A percentile compares a stretch with the other conserved stretches of the same genome.
These are phyloP conservation scores for Azorinus chamasolen DNA, from an alignment of 2,888 invertebrate species.

Conservation along the genomic window DNA sequence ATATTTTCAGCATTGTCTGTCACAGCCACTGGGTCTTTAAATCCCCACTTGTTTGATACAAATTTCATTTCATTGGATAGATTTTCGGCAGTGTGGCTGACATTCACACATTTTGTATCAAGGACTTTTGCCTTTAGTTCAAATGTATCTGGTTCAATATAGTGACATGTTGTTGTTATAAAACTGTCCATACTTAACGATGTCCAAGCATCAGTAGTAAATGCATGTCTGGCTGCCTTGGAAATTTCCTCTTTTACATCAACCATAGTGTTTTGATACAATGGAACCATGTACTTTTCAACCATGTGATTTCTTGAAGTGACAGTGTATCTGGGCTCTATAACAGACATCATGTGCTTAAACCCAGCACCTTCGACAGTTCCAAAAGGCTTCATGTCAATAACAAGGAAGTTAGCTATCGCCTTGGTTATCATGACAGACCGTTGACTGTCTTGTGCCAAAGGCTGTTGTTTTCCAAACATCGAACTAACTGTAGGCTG, in stretches of 20 bases:
- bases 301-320: conserved; percentile 6
- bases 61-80: neutral
- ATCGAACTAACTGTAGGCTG: conserved; percentile 3
- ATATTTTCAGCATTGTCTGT: conserved; percentile 17
- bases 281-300: conserved; percentile 12
- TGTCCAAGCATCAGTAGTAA: conserved; percentile 18
- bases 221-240: conserved; percentile 1
- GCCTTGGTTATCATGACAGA: neutral
- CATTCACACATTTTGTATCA: conserved; percentile 7
- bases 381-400: conserved; percentile 13
- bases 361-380: conserved; percentile 7
- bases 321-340: conserved; percentile 1
- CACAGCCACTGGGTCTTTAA: conserved; percentile 9
- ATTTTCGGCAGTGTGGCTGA: conserved; percentile 19
- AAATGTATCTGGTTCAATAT: conserved; percentile 7
- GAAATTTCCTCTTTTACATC: neutral
- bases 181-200: conserved; percentile 6
- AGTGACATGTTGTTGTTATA: conserved; percentile 16
- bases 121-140: conserved; percentile 9
- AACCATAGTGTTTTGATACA: neutral
- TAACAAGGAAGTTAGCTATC: conserved; percentile 3
- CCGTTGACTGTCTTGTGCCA: neutral
- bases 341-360: neutral
- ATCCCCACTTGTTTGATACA: neutral
- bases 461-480: conserved; percentile 3